These are phyloP conservation scores for Chanos chanos DNA, from an alignment of 2,797 vertebrate genomes.

Conservation along the genomic window DNA sequence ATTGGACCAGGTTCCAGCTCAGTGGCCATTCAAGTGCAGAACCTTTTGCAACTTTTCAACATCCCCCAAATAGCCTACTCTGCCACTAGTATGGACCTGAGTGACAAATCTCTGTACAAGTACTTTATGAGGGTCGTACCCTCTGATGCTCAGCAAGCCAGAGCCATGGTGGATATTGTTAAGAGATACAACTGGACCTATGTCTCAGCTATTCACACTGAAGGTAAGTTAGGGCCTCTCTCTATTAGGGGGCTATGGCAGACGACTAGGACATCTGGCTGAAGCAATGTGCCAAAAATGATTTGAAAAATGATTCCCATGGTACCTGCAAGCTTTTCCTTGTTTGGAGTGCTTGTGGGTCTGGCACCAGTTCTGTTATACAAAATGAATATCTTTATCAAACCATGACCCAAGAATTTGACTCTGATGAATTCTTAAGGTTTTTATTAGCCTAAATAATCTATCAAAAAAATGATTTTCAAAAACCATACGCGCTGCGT, in stretches of 20 bases:
- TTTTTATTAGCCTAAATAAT: too few relatives aligned
- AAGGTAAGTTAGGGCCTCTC: conserved; percentile 75
- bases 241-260: background rate
- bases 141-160: conserved; percentile 94
- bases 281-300: too few relatives aligned
- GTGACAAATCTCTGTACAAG: conserved; percentile 94
- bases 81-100: conserved; percentile 98
- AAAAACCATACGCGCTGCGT: background rate
- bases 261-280: too few relatives aligned
- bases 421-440: too few relatives aligned
- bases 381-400: too few relatives aligned
- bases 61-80: conserved; percentile 99
- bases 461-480: too few relatives aligned
- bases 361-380: too few relatives aligned
- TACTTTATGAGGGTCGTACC: conserved; percentile 99
- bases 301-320: background rate
- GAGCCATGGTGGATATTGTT: conserved; percentile 98
- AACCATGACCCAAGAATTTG: too few relatives aligned
- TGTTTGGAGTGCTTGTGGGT: background rate
- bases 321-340: background rate
- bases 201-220: conserved; percentile 96
- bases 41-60: conserved; percentile 97
- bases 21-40: conserved; percentile 98
- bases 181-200: conserved; percentile 98
- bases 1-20: conserved; percentile 98